phyloP scores from a whole-genome alignment of 2,888 invertebrate species.

The Protonemura montana region DNA sequence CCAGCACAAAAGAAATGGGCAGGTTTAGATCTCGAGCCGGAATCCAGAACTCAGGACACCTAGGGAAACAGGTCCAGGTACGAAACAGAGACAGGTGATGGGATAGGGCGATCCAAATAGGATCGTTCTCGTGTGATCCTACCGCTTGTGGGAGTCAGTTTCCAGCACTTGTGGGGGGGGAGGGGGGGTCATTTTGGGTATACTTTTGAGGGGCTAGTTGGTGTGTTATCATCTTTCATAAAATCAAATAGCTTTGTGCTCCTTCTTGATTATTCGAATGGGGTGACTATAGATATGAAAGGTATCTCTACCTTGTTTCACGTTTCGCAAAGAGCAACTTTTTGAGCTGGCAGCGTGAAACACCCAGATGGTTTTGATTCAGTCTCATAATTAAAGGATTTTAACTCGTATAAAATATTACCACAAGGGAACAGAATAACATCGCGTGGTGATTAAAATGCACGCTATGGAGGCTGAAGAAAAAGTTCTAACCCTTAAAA shows the following conservation, averaged over 20 bases:
- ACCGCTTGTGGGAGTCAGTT: background rate
- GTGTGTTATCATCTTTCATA: background rate
- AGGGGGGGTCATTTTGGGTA: too few species aligned
- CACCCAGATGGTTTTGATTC: constrained; percentile 38
- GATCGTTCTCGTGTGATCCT: background rate
- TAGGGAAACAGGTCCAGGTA: background rate
- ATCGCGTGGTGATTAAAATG: background rate
- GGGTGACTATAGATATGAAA: background rate
- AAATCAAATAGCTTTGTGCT: background rate
- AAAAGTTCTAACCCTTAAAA: background rate
- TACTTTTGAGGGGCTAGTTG: background rate
- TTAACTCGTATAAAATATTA: constrained; percentile 36
- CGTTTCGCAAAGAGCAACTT: background rate
- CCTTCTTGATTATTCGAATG: background rate
- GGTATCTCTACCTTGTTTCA: constrained; percentile 15
- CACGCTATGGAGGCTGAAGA: background rate
- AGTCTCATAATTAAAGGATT: constrained; percentile 32
- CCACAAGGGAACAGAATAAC: constrained; percentile 10
- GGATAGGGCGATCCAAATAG: too few species aligned
- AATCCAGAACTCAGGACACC: background rate
- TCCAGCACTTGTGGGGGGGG: background rate
- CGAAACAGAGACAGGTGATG: background rate
- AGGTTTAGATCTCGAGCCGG: background rate
- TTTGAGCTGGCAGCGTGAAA: background rate
- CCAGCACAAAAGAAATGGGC: background rate